Evolutionary conservation across 2,113 vertebrate species (phyloP), one percentile per base, ranked within the genome.

Genomic region (Panthera uncia): DNA sequence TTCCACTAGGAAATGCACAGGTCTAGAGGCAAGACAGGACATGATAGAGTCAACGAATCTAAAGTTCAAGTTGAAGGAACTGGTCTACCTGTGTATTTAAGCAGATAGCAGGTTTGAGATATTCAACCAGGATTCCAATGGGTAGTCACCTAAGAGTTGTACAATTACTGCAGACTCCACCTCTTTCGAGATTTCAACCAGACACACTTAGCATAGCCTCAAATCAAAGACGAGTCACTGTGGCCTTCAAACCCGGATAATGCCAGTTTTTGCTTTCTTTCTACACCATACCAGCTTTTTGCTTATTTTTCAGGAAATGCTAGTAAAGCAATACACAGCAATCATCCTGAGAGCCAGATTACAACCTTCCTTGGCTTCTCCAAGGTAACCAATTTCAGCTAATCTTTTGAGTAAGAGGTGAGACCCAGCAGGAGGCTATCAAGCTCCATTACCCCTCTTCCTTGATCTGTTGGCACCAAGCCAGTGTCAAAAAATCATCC

Each of bases 241-340:
- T 65, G 73, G 48, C 36, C 84, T 96, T 97, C 33, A 82, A 86
- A 73, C 23, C 14, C 18, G 50, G 21, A 52, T 78, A 78, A 55
- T 8, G 13, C 13, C 61, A 79, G n/a, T 38, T 79, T 91, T 89
- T 86, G 25, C 27, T 97, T 76, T 63, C 71, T 65, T 91, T 97
- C 61, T 76, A 86, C 5, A 82, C 23, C 27, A 41, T 38, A 69
- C 27, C 57, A 78, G 33, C 11, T 36, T 90, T 89, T 90, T 86
- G 73, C 65, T 48, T 89, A 11, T 57, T 71, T 71, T 90, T 50
- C 61, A 87, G 45, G 79, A 95, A 95, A 38, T 7, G 3, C 41
- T 65, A 78, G 27, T 73, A 87, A 91, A 76, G 65, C 50, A 86
- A 92, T 73, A 78, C n/a, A 31, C 66, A 13, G n/a, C 57, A 78